These are phyloP conservation scores for Scalopus aquaticus DNA, from an alignment of 2,113 vertebrate species.

Conservation along the genomic window DNA sequence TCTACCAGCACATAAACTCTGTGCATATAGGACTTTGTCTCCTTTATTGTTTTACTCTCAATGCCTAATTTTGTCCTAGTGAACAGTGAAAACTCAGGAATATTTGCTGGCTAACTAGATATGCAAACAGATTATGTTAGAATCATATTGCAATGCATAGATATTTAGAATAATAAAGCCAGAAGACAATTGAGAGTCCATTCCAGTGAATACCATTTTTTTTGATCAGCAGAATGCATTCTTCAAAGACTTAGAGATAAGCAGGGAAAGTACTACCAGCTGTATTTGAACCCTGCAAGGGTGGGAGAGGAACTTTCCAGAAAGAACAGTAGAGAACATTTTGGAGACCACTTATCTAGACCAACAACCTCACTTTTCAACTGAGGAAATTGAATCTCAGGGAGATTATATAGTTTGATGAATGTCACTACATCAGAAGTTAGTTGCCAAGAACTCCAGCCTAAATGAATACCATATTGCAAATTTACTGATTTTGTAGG, in stretches of 20 bases:
- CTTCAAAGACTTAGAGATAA: background rate
- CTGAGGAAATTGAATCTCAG: background rate
- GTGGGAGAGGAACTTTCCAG: background rate
- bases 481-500: background rate
- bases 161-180: background rate
- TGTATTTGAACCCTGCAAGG: background rate
- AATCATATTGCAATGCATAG: background rate
- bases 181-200: background rate
- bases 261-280: background rate
- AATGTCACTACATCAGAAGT: background rate
- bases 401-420: background rate
- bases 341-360: background rate
- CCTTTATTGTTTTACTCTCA: background rate
- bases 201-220: background rate
- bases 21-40: background rate
- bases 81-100: background rate
- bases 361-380: slow-evolving; percentile 14
- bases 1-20: background rate
- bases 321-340: slow-evolving; percentile 12
- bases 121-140: background rate
- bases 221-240: background rate
- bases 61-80: background rate
- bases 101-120: background rate
- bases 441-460: background rate
- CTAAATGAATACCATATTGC: background rate